These are phyloP conservation scores for Arctopsyche grandis DNA, from an alignment of 1,140 invertebrate species.

Conservation along the genomic window DNA sequence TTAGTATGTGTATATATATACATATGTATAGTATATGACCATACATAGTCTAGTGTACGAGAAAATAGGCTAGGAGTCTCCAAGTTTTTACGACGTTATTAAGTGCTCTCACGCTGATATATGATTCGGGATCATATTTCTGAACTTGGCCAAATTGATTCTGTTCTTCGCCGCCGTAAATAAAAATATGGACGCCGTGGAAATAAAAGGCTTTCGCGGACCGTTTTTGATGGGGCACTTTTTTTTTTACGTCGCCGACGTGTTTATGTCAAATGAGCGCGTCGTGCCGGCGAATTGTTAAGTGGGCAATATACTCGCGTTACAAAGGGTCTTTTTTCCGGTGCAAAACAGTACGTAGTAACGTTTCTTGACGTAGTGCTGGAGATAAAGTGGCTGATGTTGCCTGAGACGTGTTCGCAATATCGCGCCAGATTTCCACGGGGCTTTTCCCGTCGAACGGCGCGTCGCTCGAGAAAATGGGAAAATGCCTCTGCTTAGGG, in stretches of 20 bases:
- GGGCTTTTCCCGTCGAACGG: no score
- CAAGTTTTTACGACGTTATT: constrained; percentile 46
- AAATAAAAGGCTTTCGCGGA: constrained; percentile 33
- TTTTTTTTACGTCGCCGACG: constrained; percentile 34
- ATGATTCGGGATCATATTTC: constrained; percentile 50
- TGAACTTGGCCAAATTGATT: constrained; percentile 47
- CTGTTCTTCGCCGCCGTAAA: constrained; percentile 25
- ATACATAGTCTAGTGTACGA: no score
- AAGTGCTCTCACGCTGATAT: constrained; percentile 48
- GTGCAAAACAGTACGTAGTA: background rate
- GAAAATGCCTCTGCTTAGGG: no score
- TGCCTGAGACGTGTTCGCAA: background rate
- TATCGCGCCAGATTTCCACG: background rate
- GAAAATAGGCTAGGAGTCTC: constrained; percentile 44
- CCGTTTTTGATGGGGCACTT: constrained; percentile 28
- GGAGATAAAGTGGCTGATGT: background rate
- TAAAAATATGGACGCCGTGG: constrained; percentile 26
- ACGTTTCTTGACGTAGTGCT: background rate
- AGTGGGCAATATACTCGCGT: constrained; percentile 11
- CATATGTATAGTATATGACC: background rate
- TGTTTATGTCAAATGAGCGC: constrained; percentile 35
- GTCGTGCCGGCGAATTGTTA: constrained; percentile 16
- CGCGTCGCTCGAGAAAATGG: no score
- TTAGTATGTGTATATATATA: background rate
- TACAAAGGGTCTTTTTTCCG: background rate